phyloP scores from a whole-genome alignment of 2,888 invertebrate species.

The Sepiola atlantica region DNA sequence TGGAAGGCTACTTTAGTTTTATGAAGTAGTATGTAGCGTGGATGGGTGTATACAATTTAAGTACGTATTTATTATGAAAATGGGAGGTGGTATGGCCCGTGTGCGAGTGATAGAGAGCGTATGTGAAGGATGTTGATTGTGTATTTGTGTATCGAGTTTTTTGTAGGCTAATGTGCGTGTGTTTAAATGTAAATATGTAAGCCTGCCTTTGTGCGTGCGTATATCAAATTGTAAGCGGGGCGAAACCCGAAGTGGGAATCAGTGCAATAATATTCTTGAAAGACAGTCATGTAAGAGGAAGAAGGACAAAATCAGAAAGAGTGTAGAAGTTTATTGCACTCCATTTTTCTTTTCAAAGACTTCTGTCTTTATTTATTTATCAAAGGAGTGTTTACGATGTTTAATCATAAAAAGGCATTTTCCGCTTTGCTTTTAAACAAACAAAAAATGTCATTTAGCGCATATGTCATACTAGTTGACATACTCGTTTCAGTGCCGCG shows the following conservation, averaged over 20 bases:
- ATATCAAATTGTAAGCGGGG: background rate
- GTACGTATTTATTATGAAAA: no score
- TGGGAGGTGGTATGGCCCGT: no score
- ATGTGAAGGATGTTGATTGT: background rate
- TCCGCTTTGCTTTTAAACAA: background rate
- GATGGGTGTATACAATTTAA: no score
- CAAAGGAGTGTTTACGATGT: background rate
- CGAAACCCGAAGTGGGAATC: background rate
- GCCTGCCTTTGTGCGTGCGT: background rate
- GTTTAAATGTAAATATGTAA: no score
- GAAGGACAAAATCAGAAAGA: background rate
- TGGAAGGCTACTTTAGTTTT: background rate
- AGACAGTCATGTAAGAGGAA: background rate
- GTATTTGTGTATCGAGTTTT: background rate
- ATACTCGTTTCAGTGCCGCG: no score
- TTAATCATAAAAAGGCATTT: background rate
- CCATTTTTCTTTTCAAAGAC: background rate
- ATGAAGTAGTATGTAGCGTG: background rate
- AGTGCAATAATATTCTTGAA: background rate
- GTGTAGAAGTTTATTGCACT: background rate
- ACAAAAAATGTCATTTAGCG: no score
- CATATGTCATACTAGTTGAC: no score
- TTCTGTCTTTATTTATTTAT: background rate
- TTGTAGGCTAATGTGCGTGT: background rate
- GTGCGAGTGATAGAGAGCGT: background rate